Evolutionary conservation across 2,888 invertebrate genomes (phyloP).

Genomic region (Nephrotoma flavescens): DNA sequence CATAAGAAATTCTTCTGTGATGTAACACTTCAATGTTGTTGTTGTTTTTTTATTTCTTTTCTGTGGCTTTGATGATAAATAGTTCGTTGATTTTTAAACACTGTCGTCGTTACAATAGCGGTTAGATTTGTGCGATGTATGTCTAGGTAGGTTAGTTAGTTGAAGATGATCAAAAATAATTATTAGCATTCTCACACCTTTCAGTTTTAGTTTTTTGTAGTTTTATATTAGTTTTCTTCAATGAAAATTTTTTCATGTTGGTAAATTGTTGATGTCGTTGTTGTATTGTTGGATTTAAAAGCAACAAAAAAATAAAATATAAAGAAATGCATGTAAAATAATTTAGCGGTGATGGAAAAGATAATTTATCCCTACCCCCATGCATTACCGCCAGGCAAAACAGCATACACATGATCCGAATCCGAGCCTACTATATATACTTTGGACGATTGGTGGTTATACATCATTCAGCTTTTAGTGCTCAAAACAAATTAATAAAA

Average conservation of each 20-base stretch:
- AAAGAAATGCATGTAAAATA: not conserved
- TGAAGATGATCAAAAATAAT: not conserved
- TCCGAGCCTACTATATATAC: not conserved
- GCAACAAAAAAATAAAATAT: not conserved
- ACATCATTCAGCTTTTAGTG: not conserved
- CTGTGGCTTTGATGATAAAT: not conserved
- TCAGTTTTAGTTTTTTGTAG: not conserved
- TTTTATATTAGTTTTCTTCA: not conserved
- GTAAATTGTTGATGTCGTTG: not conserved
- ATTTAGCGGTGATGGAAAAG: not conserved
- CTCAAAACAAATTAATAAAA: not conserved
- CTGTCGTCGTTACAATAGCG: not conserved
- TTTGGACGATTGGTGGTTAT: not conserved
- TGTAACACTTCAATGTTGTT: not conserved
- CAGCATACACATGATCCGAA: not conserved
- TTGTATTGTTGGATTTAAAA: not conserved
- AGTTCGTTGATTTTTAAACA: not conserved
- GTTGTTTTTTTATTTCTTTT: not conserved
- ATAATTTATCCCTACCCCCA: not conserved
- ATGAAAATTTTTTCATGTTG: not conserved
- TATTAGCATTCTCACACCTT: not conserved
- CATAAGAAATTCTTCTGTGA: not conserved
- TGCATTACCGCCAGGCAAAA: not conserved
- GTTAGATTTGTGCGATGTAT: not conserved
- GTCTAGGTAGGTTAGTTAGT: not conserved